These are phyloP conservation scores for Melanotaenia parkinsoni DNA, from an alignment of 2,797 vertebrate species.

Conservation along the genomic window DNA sequence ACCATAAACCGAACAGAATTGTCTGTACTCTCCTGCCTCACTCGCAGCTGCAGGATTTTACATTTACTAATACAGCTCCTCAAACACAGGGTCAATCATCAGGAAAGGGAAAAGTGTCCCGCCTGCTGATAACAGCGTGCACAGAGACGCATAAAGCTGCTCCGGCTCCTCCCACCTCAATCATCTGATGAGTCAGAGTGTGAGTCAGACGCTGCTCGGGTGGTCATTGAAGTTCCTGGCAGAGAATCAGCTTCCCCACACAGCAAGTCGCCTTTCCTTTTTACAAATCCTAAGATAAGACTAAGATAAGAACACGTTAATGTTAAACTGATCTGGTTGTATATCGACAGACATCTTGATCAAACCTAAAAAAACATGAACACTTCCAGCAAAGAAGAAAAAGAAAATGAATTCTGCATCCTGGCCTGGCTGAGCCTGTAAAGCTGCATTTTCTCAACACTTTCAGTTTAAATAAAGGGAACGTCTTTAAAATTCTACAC, in stretches of 20 bases:
- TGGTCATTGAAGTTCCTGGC: background rate
- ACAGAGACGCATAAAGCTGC: constrained; percentile 23
- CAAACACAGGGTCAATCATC: constrained; percentile 25
- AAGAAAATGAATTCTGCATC: fast-evolving
- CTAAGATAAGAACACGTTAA: background rate
- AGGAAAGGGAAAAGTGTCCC: constrained; percentile 10
- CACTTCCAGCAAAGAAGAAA: background rate
- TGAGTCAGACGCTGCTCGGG: constrained; percentile 32
- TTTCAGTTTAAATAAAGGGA: background rate
- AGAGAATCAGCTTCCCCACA: too few relatives aligned
- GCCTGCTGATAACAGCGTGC: constrained; percentile 10
- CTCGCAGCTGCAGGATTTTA: constrained; percentile 7
- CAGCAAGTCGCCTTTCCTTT: too few relatives aligned
- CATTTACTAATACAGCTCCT: constrained; percentile 22
- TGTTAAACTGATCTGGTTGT: too few relatives aligned
- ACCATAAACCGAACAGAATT: constrained; percentile 4
- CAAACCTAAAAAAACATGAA: background rate
- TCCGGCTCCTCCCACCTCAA: constrained; percentile 42
- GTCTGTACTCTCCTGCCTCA: constrained; percentile 2
- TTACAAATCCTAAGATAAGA: too few relatives aligned
- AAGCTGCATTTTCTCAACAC: constrained; percentile 9
- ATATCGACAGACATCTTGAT: too few relatives aligned
- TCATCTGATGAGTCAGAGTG: constrained; percentile 49
- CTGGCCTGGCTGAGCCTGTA: background rate
- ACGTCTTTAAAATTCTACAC: background rate